Base-by-base conservation (phyloP, 2,113 vertebrate species). In the Hiodon alosoides region DNA sequence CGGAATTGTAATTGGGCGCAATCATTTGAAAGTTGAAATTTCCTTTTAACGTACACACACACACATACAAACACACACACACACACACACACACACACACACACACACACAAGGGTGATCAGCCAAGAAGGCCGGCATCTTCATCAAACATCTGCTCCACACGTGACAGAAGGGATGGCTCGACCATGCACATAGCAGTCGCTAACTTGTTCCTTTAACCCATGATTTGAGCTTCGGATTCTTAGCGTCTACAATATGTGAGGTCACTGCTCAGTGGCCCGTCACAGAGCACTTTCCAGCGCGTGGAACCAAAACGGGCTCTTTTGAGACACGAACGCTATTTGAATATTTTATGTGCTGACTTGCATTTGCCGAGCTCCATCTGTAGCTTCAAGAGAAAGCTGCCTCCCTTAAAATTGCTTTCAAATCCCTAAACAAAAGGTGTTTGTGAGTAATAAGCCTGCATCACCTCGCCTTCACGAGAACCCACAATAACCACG, bases 1-100 rank as follows among this genome's bases (percentile, higher is more conserved):
- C 81, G 65, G 77, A 83, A 85, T 80, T 75, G 80, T 84, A 85
- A 85, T 81, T 80, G 73, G 76, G 81, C 64, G 47, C 73, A 77
- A 73, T 71, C 65, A 74, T 74, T 61, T 69, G 77, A 77, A 74
- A 78, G 71, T 76, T 14, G 52, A 73, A 64, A 76, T 71, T 67
- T 64, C 67, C 75, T 55, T 71, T 79, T 46, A 71, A 67, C 60
- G 76, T 73, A 67, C 64, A 17, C 55, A 76, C 6, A 58, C 53
- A 48, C 16, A 71, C 50, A 53, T 3, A 52, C 47, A 8, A 0
- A n/a, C 51, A 54, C 10, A 52, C 68, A 69, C 51, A 48, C 55
- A 69, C 47, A 8, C 7, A n/a, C 51, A 54, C 10, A 52, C 68
- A 69, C 51, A 48, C 55, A 69, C 47, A 8, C 7, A n/a, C 51